These are phyloP conservation scores for Pachyuromys duprasi DNA, from an alignment of 2,797 vertebrate species.

Conservation along the genomic window DNA sequence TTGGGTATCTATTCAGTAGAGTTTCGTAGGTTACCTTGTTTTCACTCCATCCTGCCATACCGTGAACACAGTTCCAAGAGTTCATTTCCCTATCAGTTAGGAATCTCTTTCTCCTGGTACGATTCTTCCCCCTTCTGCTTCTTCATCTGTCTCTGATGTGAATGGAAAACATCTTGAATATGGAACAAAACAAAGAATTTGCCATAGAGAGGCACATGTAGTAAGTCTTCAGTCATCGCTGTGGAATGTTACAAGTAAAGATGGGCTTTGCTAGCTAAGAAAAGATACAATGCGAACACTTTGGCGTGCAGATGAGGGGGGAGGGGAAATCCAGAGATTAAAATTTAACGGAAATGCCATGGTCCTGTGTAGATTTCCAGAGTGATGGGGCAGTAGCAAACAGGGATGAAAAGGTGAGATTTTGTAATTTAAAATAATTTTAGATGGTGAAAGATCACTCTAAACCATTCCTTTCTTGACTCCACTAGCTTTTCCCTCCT, in stretches of 20 bases:
- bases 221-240: neutral
- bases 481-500: neutral
- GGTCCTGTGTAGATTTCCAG: neutral
- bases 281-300: neutral
- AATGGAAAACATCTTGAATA: conserved; percentile 21
- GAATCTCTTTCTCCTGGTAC: neutral
- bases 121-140: neutral
- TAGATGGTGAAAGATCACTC: neutral
- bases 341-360: conserved; percentile 3
- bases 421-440: conserved; percentile 30
- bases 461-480: neutral
- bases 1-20: neutral
- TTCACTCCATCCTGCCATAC: neutral
- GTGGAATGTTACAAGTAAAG: neutral
- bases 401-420: neutral
- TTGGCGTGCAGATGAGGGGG: neutral
- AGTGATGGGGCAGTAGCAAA: neutral
- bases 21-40: neutral
- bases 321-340: neutral
- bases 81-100: neutral
- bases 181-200: conserved; percentile 3
- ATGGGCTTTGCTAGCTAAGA: neutral
- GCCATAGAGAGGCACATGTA: neutral
- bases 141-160: conserved; percentile 44
- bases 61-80: neutral